Evolutionary conservation across 2,888 invertebrate genomes (phyloP).

Genomic region (Sialis fuliginosa): DNA sequence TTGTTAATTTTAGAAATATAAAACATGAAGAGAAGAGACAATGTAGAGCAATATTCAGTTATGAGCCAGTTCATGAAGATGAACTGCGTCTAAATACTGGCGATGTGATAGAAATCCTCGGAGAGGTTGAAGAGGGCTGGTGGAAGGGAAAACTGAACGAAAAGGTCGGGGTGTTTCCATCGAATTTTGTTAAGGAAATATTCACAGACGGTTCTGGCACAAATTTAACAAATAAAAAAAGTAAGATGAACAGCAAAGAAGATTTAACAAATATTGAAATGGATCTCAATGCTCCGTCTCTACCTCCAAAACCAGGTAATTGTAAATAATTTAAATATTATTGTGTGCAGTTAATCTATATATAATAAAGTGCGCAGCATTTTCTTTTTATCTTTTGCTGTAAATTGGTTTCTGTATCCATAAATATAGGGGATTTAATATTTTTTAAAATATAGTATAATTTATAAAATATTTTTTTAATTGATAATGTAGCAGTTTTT

Average conservation of each 20-base stretch:
- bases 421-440: too few species aligned
- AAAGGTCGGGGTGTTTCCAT: constrained; percentile 82
- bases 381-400: too few species aligned
- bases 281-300: constrained; percentile 36
- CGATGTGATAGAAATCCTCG: constrained; percentile 77
- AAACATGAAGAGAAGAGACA: constrained; percentile 34
- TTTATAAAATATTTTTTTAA: too few species aligned
- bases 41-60: constrained; percentile 77
- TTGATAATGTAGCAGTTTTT: too few species aligned
- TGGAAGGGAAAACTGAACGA: constrained; percentile 76
- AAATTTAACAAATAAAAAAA: constrained; percentile 4
- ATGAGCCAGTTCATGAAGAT: constrained; percentile 85
- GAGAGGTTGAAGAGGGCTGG: constrained; percentile 87
- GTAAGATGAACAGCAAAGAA: constrained; percentile 15
- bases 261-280: constrained; percentile 14
- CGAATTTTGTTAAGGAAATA: constrained; percentile 68
- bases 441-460: too few species aligned
- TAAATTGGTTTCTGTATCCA: too few species aligned
- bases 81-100: constrained; percentile 76
- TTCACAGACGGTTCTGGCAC: constrained; percentile 20
- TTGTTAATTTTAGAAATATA: constrained; percentile 10
- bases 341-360: too few species aligned
- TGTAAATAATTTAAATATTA: background rate
- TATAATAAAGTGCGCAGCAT: too few species aligned
- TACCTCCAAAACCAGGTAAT: constrained; percentile 64